A percentile compares a stretch with the other conserved stretches of the same genome.
Evolutionary conservation across 2,113 vertebrate species (phyloP).

Genomic region (Hemibates koningsi): DNA sequence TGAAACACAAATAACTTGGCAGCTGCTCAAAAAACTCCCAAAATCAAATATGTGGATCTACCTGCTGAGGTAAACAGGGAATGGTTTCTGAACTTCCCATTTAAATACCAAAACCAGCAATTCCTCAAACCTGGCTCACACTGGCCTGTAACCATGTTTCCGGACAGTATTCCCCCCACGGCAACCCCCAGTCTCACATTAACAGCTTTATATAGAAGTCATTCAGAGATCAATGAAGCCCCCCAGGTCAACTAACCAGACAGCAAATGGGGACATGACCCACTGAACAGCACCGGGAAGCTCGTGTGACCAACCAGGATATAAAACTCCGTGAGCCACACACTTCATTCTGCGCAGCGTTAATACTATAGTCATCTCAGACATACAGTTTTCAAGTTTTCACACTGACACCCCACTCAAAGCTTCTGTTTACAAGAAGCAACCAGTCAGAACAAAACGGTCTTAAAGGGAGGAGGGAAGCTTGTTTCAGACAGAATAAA

Average conservation of each 20-base stretch:
- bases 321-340: neutral
- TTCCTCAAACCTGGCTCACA: neutral
- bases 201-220: neutral
- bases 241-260: neutral
- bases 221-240: neutral
- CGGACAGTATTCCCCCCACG: neutral
- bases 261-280: neutral
- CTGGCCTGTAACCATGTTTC: neutral
- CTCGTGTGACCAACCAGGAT: neutral
- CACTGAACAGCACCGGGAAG: neutral
- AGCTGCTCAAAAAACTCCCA: neutral
- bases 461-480: neutral
- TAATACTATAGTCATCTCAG: neutral
- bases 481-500: neutral
- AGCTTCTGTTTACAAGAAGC: neutral
- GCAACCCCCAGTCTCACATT: neutral
- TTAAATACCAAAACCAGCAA: rapidly evolving
- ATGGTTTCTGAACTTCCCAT: neutral
- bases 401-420: neutral
- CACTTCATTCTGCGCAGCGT: neutral
- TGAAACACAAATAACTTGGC: neutral
- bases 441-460: neutral
- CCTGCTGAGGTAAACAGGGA: neutral
- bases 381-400: neutral
- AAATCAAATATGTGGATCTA: neutral